Conservation (phyloP, 2,797 vertebrate genomes). For the Capromys pilorides region DNA sequence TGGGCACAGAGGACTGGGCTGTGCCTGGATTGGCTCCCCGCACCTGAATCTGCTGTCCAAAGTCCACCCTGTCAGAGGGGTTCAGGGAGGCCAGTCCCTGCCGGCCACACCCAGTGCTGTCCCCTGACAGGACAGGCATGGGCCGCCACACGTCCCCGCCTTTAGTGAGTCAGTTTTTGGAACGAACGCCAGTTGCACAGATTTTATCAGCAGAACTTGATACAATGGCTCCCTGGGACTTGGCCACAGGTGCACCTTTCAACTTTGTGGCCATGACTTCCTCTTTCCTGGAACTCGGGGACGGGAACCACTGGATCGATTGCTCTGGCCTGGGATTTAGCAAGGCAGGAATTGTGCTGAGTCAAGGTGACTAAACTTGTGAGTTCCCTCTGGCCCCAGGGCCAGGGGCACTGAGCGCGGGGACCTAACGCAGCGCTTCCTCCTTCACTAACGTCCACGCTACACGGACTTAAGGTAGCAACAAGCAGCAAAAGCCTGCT, state of each 20-base stretch:
- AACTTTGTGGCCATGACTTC: background rate
- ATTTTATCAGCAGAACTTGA: background rate
- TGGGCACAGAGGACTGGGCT: background rate
- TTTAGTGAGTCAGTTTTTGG: background rate
- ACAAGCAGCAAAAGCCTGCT: background rate
- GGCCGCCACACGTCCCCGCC: background rate
- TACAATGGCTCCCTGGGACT: background rate
- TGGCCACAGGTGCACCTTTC: background rate
- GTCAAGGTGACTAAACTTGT: conserved; percentile 76
- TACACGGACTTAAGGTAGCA: background rate
- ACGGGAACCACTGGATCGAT: conserved; percentile 41
- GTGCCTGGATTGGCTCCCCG: background rate
- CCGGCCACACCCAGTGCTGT: background rate
- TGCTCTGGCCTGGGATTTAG: conserved; percentile 77
- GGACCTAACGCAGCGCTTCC: background rate
- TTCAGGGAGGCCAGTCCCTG: background rate
- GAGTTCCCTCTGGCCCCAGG: background rate
- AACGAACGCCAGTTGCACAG: background rate
- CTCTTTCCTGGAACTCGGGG: background rate
- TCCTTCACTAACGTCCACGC: background rate
- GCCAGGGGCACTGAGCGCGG: background rate
- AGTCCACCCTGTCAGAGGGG: background rate
- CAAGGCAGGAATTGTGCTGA: conserved; percentile 75
- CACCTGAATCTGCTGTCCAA: too few species aligned
- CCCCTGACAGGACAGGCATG: background rate